Conservation (phyloP, 1,140 invertebrate species). For the Bombus polaris region DNA sequence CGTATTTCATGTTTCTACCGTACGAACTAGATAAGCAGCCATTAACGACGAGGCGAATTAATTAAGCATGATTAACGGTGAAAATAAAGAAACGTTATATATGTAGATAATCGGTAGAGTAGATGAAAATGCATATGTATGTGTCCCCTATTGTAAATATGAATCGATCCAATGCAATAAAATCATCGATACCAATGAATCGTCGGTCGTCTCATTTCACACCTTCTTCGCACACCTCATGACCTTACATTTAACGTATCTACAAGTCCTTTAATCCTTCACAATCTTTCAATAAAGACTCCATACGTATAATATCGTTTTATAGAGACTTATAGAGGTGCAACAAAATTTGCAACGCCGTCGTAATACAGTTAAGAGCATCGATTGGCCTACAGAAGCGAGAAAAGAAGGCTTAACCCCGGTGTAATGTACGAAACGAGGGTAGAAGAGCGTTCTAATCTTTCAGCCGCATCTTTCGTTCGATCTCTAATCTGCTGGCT, state of each 20-base stretch:
- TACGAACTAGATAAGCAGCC: conserved; percentile 58
- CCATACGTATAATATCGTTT: not conserved
- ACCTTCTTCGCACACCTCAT: not conserved
- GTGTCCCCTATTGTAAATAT: conserved; percentile 81
- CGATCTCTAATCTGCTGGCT: conserved; percentile 63
- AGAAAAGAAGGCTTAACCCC: not conserved
- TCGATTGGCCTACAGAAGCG: conserved; percentile 24
- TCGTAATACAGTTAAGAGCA: not conserved
- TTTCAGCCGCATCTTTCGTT: conserved; percentile 62
- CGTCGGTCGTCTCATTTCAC: not conserved
- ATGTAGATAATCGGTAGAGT: conserved; percentile 80
- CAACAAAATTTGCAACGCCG: not conserved
- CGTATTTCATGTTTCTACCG: conserved; percentile 47
- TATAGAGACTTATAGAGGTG: not conserved
- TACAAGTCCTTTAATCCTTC: not conserved
- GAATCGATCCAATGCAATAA: conserved; percentile 81
- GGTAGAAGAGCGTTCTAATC: conserved; percentile 59
- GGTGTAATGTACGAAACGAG: conserved; percentile 54
- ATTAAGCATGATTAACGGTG: conserved; percentile 55
- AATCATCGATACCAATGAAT: conserved; percentile 72
- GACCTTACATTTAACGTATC: too few relatives aligned
- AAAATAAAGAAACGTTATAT: conserved; percentile 72
- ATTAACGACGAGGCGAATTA: conserved; percentile 54
- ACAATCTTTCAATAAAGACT: not conserved
- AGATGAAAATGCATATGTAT: conserved; percentile 80